Base-by-base conservation (phyloP, 2,797 vertebrate species). In the Sebastes melanostomus region DNA sequence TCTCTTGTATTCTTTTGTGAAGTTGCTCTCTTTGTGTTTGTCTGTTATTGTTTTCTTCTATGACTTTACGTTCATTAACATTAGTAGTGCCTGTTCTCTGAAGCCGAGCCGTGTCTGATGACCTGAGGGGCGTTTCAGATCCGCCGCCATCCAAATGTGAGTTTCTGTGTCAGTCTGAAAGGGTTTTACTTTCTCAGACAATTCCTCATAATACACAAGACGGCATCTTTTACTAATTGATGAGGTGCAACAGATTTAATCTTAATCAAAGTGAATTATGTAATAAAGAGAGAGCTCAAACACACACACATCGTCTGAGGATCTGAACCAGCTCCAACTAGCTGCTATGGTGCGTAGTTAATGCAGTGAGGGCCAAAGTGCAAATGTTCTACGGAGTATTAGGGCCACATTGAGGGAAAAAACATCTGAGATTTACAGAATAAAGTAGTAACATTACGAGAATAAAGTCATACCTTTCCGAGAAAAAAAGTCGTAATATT, bases 391-490 rank as follows among this genome's bases (percentile, higher is more conserved):
- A 14, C 36, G 5, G 36, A 38, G 36, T 38, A 38, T 38, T 38
- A 0, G 36, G 13, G 13, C 13, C 36, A 38, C 36, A 38, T 38
- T 38, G 36, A 38, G 1, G 36, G 36, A 14, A 38, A 38, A 38
- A 38, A 38, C 36, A 38, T 38, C 36, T 38, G 36, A 38, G 36
- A 38, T 38, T 38, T 38, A 14, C 36, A 38, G 36, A 38, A 38
- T 38, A 38, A 38, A 38, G 36, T 38, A 12, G 2, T 29, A 38
- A 38, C 0, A 38, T 38, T 38, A 38, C 12, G 36, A 5, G 12
- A 38, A 38, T 38, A 38, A 5, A 36, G 36, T 38, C 12, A 38
- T 0, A 0, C 0, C 36, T 38, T 38, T 5, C 0, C 36, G 12
- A 13, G 12, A 38, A 38, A 38, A 38, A 38, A 38, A 38, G 12